Evolutionary conservation across 2,888 invertebrate genomes (phyloP).

Genomic region (Dromius quadrimaculatus): DNA sequence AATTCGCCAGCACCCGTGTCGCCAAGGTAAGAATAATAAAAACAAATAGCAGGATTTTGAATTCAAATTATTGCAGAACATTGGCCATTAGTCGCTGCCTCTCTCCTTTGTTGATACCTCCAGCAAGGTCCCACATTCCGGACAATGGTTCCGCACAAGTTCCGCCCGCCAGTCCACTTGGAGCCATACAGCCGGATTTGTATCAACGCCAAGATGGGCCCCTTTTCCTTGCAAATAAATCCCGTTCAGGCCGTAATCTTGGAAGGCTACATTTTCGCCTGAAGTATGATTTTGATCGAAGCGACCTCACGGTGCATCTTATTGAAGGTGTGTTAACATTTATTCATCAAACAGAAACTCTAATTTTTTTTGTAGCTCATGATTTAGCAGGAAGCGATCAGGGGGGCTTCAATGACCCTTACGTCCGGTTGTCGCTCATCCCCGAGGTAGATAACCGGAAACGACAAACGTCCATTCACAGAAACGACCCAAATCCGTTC

Average conservation of each 20-base stretch:
- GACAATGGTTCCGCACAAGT: slow-evolving; percentile 61
- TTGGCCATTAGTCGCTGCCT: slow-evolving; percentile 71
- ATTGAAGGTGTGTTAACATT: slow-evolving; percentile 78
- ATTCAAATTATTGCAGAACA: no score
- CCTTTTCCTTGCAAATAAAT: slow-evolving; percentile 75
- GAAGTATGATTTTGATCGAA: slow-evolving; percentile 90
- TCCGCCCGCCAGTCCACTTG: slow-evolving; percentile 74
- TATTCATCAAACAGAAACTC: background rate
- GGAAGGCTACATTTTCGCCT: slow-evolving; percentile 87
- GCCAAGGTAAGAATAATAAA: no score
- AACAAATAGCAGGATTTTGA: no score
- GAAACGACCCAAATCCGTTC: slow-evolving; percentile 87
- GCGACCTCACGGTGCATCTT: slow-evolving; percentile 90
- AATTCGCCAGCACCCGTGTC: slow-evolving; percentile 63
- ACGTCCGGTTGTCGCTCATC: slow-evolving; percentile 82
- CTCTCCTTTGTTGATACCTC: slow-evolving; percentile 83
- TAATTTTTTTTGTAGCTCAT: slow-evolving; percentile 71
- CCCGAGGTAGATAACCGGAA: slow-evolving; percentile 88
- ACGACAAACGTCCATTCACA: slow-evolving; percentile 86
- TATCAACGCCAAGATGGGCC: slow-evolving; percentile 86
- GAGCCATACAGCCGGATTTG: slow-evolving; percentile 88
- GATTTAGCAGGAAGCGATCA: slow-evolving; percentile 86
- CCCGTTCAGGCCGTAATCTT: slow-evolving; percentile 76
- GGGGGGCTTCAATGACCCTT: slow-evolving; percentile 91
- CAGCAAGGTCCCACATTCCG: slow-evolving; percentile 68